Evolutionary conservation across 2,888 invertebrate species (phyloP), one percentile per base, ranked within the genome.

Genomic region (Phrixothrix hirtus): DNA sequence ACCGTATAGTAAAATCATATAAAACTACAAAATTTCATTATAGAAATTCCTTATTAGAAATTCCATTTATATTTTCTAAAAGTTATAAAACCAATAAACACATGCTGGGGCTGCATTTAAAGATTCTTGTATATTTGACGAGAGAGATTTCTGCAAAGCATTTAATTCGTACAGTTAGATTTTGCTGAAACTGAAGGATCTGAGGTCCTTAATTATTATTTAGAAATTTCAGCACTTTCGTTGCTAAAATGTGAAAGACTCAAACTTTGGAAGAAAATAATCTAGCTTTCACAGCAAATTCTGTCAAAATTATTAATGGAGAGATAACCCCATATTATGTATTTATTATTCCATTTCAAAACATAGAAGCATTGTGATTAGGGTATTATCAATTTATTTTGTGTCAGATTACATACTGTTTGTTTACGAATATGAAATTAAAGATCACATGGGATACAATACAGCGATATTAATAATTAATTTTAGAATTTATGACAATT

Each of bases 401-500:
- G 29, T 25, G 36, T 36, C 30, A 25, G 30, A 45, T 36, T 36
- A 45, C 35, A 6, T n/a, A 3, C 10, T 27, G 36, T 45, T 45
- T 45, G 27, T 29, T 38, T 27, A 25, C 38, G 42, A 29, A 35
- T 34, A 26, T 27, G 13, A 44, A 43, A 50, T 12, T 29, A 36
- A 37, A 16, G 44, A 13, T 17, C 26, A 13, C 30, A n/a, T 35
- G 43, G 44, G 43, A 38, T 49, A 38, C 37, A 27, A 34, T 42
- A 42, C 34, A 42, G 25, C 31, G 25, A 37, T 37, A 36, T 44
- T 32, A 50, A 50, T 50, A 26, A 44, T 32, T 50, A 50, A 50
- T 50, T 50, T 25, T 21, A 50, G 37, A 43, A 41, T 44, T 50
- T 44, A 50, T 43, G 49, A 17, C 14, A 42, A 31, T 44, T 36